Base-by-base conservation (phyloP, 2,797 vertebrate genomes). In the Microctenopoma stevenorrisi region DNA sequence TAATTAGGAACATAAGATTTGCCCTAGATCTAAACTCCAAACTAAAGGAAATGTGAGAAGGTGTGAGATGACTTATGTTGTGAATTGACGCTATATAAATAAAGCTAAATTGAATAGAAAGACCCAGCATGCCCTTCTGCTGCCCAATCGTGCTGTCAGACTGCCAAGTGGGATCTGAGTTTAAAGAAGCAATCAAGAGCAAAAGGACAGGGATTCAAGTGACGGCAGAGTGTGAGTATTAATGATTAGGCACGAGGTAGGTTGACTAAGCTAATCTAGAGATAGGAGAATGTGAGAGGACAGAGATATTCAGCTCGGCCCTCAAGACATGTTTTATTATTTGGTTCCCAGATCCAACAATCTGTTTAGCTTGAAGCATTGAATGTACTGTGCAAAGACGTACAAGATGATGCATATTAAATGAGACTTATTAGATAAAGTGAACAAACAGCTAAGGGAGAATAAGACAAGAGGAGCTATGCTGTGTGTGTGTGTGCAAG, bases 401-500 rank as follows among this genome's bases (percentile, higher is more conserved):
- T 26, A 22, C 5, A 38, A 18, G 4, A 42, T 22, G 59, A 63
- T 54, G 57, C 44, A 67, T 51, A 52, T 52, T 30, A 63, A 68
- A 63, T 40, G 38, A 56, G 22, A 43, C 47, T 1, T 4, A 57
- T 58, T 12, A 58, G 14, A 59, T 16, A 30, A 9, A 55, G n/a
- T 9, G 25, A 43, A n/a, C 49, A 35, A 42, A 49, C n/a, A 38
- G 46, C 53, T 46, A 28, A 28, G 25, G 44, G 11, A 11, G 18
- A 42, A 54, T 49, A 18, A 48, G 5, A 4, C 33, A 40, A 14
- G 9, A 43, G 47, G 22, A 46, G 15, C 15, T 40, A 43, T 9
- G 18, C 22, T 25, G 4, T 33, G 40, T 33, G 8, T 43, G 35
- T 43, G 22, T 66, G 16, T 18, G 11, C 5, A n/a, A 40, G 42